Evolutionary conservation across 2,888 invertebrate species (phyloP), one percentile per base, ranked within the genome.

Genomic region (Sminthurinus aureus): DNA sequence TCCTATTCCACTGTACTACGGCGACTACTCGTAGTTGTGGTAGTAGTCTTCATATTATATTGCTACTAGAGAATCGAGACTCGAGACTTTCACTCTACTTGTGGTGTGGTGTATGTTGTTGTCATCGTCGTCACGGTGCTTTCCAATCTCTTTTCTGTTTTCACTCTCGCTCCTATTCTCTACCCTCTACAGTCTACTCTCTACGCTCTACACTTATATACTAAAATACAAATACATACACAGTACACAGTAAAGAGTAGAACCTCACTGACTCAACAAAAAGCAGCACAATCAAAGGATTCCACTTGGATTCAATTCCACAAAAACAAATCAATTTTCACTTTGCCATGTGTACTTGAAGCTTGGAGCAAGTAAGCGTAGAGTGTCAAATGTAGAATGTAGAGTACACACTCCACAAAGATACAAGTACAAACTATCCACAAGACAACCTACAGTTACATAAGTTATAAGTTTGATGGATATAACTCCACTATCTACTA

Each of bases 241-340:
- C 38, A 38, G 38, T 38, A 38, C 1, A 38, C 3, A 38, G 38
- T 38, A 38, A 6, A 38, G 3, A 4, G 38, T 38, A 69, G 20
- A 11, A 20, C n/a, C 67, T 69, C 67, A 69, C 67, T 69, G 67
- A 69, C 67, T 69, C 67, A 22, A 69, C 67, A 69, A 69, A 15
- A 69, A n/a, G 22, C 13, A 64, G 64, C 24, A 26, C 26, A 51
- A 20, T 81, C 81, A 81, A 74, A 81, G 22, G 52, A 74, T 75
- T 81, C 75, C 81, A 73, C 84, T 74, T 51, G 8, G 79, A 66
- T 75, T 79, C 81, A 71, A 73, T 64, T 77, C 69, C 20, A 67
- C 58, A 73, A 76, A 38, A 83, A 79, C 76, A 75, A 79, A 67
- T 58, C 73, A 83, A 83, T 79, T 79, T 69, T 71, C 75, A 79